Evolutionary conservation across 2,888 invertebrate species (phyloP), one percentile per base, ranked within the genome.

Genomic region (Oeneis ivallda): DNA sequence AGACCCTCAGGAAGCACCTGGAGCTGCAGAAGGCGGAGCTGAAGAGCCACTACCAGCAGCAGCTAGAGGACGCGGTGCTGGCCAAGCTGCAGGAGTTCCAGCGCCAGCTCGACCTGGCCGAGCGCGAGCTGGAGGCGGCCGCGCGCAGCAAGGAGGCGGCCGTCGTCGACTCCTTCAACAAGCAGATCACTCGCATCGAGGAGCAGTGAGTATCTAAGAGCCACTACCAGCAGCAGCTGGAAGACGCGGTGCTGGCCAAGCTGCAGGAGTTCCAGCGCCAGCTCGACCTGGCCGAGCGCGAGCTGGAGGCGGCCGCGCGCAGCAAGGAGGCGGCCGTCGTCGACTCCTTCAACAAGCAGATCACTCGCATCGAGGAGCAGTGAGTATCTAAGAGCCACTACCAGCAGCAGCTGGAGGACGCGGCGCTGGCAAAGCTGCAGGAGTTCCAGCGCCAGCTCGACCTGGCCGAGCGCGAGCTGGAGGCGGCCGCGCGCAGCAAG

Each of bases 141-240:
- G 89, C 94, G 0, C 92, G 94, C 52, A 92, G 87, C 41, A 93
- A 94, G 60, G 96, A 96, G 80, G 86, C 93, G 53, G 89, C 93
- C 0, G 92, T 96, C 41, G 93, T 95, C 0, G 95, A 95, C 76
- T 93, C 94, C 0, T 96, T 94, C 43, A 95, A 95, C 13, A 93
- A 93, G 66, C 96, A 96, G 87, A 93, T 96, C 60, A 93, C 94
- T 68, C 93, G 94, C 83, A 93, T 96, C 26, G 94, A 95, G 65
- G 89, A 92, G 17, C 90, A 91, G 90, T 92, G 41, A 85, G 88
- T 85, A 10, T n/a, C 96, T 15, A 94, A 95, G 74, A 92, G 93
- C 45, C 95, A 95, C 79, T 97, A 96, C 78, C 97, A 97, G 84
- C 94, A 94, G 71, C 96, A 97, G 85, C 90, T 97, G 11, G 96